Conservation (phyloP, 2,113 vertebrate genomes). For the Motacilla alba region DNA sequence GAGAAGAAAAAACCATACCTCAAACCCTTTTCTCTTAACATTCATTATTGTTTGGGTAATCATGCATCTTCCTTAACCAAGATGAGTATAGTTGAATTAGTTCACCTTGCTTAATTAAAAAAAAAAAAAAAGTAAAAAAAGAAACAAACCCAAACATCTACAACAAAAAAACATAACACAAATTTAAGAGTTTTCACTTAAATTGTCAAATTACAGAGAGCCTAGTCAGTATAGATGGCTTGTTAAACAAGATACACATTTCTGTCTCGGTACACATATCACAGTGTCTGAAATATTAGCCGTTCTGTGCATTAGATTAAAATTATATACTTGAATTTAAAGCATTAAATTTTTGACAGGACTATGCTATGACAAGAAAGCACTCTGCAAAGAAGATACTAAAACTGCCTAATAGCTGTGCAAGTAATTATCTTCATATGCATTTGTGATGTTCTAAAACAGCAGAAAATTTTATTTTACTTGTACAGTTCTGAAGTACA, state of each 20-base stretch:
- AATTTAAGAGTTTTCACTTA: not conserved
- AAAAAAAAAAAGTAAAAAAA: not conserved
- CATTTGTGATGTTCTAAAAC: not conserved
- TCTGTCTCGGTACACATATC: not conserved
- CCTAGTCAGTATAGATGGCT: not conserved
- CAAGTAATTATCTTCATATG: not conserved
- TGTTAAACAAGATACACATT: not conserved
- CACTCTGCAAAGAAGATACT: not conserved
- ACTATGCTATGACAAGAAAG: not conserved
- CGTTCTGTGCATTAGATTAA: not conserved
- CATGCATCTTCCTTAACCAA: not conserved
- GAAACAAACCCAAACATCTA: not conserved
- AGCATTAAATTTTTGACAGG: not conserved
- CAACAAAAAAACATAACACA: rapidly evolving
- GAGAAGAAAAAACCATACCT: not conserved
- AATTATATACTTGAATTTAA: not conserved
- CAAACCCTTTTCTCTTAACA: not conserved
- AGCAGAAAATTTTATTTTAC: constrained; percentile 2
- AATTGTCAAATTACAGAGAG: not conserved
- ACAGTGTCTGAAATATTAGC: not conserved
- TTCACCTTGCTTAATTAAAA: not conserved
- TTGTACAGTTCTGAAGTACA: not conserved
- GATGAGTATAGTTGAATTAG: not conserved
- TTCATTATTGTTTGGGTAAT: not conserved
- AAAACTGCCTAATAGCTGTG: not conserved